A percentile compares a stretch with the other conserved stretches of the same genome.
Conservation (phyloP, 2,113 vertebrate genomes). For the Syngnathus typhle region DNA sequence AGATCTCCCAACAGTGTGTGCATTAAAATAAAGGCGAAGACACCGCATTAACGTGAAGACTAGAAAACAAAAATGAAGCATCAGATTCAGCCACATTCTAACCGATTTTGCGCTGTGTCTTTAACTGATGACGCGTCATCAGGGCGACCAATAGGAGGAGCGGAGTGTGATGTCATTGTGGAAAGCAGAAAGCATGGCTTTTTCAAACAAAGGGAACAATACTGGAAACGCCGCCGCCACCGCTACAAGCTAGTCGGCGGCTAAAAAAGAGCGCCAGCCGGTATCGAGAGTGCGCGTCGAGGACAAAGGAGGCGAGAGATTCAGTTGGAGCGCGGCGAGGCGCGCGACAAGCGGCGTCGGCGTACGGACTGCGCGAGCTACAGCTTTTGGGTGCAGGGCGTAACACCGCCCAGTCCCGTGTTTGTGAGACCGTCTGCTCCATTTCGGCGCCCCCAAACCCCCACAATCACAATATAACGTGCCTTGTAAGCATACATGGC, state of each 20-base stretch:
- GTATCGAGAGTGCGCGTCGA: not conserved
- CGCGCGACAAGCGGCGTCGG: not conserved
- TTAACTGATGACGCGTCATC: constrained; percentile 65
- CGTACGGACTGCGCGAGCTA: not conserved
- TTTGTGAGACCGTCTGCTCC: constrained; percentile 48
- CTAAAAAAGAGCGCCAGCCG: not conserved
- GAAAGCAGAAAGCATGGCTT: constrained; percentile 83
- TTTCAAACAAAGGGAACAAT: constrained; percentile 99
- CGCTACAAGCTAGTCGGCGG: constrained; percentile 8
- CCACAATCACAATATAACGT: constrained; percentile 6
- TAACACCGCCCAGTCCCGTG: constrained; percentile 70
- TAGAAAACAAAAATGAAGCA: not conserved
- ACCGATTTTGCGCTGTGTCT: constrained; percentile 55
- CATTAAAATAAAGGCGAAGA: not conserved
- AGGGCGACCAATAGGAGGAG: constrained; percentile 76
- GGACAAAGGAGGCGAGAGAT: not conserved
- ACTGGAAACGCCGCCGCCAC: constrained; percentile 45
- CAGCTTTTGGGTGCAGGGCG: constrained; percentile 57
- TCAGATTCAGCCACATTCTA: no score
- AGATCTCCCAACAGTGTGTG: not conserved
- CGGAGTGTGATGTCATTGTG: constrained; percentile 86
- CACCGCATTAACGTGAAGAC: not conserved
- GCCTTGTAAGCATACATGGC: no score
- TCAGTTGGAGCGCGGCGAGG: not conserved
- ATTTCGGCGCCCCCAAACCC: constrained; percentile 27